Evolutionary conservation across 2,113 vertebrate genomes (phyloP), one percentile per base, ranked within the genome.

Genomic region (Tragelaphus strepsiceros): DNA sequence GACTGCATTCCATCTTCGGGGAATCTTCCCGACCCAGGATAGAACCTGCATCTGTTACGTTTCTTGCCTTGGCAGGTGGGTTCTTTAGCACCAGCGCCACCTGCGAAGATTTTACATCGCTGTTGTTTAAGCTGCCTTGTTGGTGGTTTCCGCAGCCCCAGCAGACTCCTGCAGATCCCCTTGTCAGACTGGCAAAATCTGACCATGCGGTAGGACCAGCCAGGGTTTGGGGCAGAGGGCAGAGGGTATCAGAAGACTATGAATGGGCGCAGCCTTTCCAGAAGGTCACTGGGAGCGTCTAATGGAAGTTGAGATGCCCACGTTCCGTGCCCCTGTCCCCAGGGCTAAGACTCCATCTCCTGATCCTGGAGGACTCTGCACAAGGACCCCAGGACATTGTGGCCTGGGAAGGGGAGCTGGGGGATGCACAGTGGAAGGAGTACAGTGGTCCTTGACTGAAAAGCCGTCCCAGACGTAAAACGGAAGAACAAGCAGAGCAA

Each of bases 81-180:
- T 6, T 39, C 21, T 39, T 12, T 1, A 21, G n/a, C n/a, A 24
- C 19, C 6, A 24, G 67, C 21, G 2, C 67, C 11, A 24, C 67
- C 67, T 24, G 21, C 10, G 67, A 24, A 12, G 67, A 5, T 2
- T 5, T 6, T 2, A 9, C 28, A 0, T 1, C 6, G 1, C 71
- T 32, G 30, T 0, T 0, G 71, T 5, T 2, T 12, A 13, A 56
- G 71, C 58, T 1, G 3, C 30, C 56, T 8, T 0, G 35, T 2
- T 0, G 2, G 16, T 0, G 19, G 80, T 1, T 26, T 19, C 3
- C 1, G 0, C 7, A 39, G 53, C 51, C n/a, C 15, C 21, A 0
- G 90, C 58, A 26, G 17, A 53, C 11, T 2, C 56, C 7, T 7
- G 0, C 28, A 3, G 28, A 39, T 49, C 6, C 13, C 7, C n/a